Evolutionary conservation across 1,140 invertebrate species (phyloP).

Genomic region (Acromyrmex charruanus): DNA sequence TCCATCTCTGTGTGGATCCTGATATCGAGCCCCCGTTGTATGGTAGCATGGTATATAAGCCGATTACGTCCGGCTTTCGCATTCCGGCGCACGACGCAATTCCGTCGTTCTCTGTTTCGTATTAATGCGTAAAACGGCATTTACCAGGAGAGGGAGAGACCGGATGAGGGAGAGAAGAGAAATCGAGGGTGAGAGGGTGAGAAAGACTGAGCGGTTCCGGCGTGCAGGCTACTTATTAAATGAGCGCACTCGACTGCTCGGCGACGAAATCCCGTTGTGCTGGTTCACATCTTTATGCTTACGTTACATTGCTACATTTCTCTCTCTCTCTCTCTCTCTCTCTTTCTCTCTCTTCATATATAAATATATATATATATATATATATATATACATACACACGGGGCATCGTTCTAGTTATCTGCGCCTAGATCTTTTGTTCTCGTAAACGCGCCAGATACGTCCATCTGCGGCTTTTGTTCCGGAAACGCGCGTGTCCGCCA

Average conservation of each 20-base stretch:
- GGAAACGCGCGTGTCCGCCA: conserved; percentile 49
- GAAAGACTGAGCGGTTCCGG: not conserved
- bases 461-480: conserved; percentile 62
- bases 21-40: conserved; percentile 66
- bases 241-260: conserved; percentile 53
- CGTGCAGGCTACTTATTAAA: conserved; percentile 55
- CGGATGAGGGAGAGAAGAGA: not conserved
- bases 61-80: conserved; percentile 68
- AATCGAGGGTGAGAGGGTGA: not conserved
- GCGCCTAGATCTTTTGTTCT: conserved; percentile 60
- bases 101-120: conserved; percentile 47
- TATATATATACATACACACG: not conserved
- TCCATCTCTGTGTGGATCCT: conserved; percentile 64
- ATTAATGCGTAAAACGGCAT: conserved; percentile 45
- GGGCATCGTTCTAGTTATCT: conserved; percentile 20
- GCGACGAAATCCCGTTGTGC: conserved; percentile 46
- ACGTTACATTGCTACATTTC: not conserved
- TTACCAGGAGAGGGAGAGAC: conserved; percentile 32
- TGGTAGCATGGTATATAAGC: conserved; percentile 62
- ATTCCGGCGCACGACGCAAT: conserved; percentile 56
- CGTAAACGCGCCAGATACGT: conserved; percentile 48
- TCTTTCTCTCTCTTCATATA: no score
- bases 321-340: no score
- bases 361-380: no score
- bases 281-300: conserved; percentile 12